Conservation (phyloP, 2,113 vertebrate genomes). For the Lycaon pictus region DNA sequence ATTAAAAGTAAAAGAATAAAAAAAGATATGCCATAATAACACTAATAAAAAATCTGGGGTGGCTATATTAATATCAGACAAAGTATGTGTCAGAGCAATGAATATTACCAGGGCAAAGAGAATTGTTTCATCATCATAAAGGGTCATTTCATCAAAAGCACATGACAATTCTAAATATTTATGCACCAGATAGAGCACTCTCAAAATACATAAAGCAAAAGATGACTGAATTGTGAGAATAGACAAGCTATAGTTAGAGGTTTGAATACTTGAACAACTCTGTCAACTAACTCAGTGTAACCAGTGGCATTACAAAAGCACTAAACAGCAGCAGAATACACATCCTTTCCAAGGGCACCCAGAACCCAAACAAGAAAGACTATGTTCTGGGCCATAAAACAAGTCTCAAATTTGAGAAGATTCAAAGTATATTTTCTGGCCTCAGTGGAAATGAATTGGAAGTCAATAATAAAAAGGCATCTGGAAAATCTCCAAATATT, state of each 20-base stretch:
- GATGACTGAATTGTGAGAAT: not conserved
- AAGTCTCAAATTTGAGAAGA: slow-evolving; percentile 1
- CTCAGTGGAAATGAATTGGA: slow-evolving; percentile 1
- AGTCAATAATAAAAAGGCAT: not conserved
- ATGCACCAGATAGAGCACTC: not conserved
- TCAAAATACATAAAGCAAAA: not conserved
- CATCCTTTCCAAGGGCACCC: not conserved
- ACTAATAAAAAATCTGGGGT: slow-evolving; percentile 10
- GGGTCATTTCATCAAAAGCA: not conserved
- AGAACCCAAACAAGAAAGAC: not conserved
- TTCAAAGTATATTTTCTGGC: slow-evolving; percentile 1
- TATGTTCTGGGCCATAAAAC: not conserved
- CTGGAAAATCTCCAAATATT: slow-evolving; percentile 24
- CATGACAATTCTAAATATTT: not conserved
- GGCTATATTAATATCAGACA: slow-evolving; percentile 27
- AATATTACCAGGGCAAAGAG: not conserved
- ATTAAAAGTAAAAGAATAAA: slow-evolving; percentile 28
- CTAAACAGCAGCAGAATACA: not conserved
- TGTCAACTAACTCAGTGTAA: not conserved
- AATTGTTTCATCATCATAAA: not conserved
- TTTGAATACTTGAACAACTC: not conserved
- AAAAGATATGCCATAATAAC: not conserved
- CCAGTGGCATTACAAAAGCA: not conserved
- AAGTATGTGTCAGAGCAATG: not conserved
- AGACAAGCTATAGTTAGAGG: not conserved